Conservation (phyloP, 2,888 invertebrate species). For the Eudemis profundana region DNA sequence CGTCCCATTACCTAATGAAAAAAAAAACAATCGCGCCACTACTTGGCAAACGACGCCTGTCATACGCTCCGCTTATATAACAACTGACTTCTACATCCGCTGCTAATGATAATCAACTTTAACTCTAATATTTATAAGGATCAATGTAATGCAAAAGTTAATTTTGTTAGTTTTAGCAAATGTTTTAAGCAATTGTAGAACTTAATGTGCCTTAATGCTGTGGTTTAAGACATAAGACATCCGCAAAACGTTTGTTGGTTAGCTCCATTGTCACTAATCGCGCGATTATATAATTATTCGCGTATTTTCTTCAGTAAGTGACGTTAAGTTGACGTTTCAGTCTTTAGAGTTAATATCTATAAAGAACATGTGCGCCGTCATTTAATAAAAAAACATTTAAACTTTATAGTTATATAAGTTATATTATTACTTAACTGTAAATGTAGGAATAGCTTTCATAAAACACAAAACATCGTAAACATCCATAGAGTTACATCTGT, state of each 20-base stretch:
- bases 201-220: neutral
- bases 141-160: neutral
- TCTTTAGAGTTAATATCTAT: constrained; percentile 5
- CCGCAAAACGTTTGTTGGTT: neutral
- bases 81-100: neutral
- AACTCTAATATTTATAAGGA: neutral
- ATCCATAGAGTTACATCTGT: neutral
- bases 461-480: neutral
- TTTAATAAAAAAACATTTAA: too few species aligned
- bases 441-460: neutral
- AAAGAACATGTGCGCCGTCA: too few species aligned
- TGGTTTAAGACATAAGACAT: neutral
- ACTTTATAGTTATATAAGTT: too few species aligned
- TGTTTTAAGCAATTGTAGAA: neutral
- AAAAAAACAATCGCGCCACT: constrained; percentile 18
- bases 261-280: neutral
- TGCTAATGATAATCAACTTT: constrained; percentile 4
- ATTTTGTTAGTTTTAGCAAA: neutral
- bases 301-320: neutral
- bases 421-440: too few species aligned
- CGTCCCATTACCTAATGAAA: constrained; percentile 21
- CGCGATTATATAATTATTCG: constrained; percentile 28
- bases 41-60: constrained; percentile 19
- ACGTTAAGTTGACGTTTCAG: neutral
- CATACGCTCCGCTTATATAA: neutral